These are phyloP conservation scores for Bicyclus anynana DNA, from an alignment of 1,140 invertebrate genomes.

Conservation along the genomic window DNA sequence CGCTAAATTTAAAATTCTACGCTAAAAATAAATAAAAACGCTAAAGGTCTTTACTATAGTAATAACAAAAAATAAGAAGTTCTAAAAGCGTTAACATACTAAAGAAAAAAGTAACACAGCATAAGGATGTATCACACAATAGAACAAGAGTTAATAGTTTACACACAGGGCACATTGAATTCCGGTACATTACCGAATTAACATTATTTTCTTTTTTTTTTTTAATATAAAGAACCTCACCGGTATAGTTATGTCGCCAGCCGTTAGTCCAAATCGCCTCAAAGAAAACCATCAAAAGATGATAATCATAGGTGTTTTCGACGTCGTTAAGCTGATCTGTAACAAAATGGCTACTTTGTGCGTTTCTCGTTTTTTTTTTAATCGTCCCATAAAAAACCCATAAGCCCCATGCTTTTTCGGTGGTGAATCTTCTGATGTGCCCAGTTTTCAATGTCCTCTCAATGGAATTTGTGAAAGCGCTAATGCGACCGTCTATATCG, in stretches of 20 bases:
- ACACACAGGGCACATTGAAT: conserved; percentile 54
- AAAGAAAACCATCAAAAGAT: conserved; percentile 75
- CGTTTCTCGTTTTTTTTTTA: conserved; percentile 55
- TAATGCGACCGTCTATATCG: conserved; percentile 33
- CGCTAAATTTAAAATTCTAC: no score
- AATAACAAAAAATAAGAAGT: neutral
- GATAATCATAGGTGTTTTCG: conserved; percentile 77
- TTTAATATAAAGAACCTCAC: conserved; percentile 66
- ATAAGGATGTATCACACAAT: conserved; percentile 31
- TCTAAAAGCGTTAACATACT: conserved; percentile 3
- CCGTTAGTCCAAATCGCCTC: conserved; percentile 66
- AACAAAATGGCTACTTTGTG: conserved; percentile 74
- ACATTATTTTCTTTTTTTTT: conserved; percentile 6
- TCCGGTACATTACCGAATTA: conserved; percentile 40
- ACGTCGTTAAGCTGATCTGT: conserved; percentile 76
- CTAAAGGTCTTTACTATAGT: no score
- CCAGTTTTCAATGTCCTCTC: conserved; percentile 40
- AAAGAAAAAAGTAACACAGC: conserved; percentile 20
- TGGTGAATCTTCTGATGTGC: conserved; percentile 31
- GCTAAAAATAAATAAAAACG: no score
- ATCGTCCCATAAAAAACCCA: conserved; percentile 29
- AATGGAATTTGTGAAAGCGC: conserved; percentile 26
- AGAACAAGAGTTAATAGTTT: conserved; percentile 35
- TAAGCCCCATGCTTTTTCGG: conserved; percentile 46
- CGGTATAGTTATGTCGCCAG: conserved; percentile 64